Conservation (phyloP, 2,888 invertebrate genomes). For the Noctua pronuba region DNA sequence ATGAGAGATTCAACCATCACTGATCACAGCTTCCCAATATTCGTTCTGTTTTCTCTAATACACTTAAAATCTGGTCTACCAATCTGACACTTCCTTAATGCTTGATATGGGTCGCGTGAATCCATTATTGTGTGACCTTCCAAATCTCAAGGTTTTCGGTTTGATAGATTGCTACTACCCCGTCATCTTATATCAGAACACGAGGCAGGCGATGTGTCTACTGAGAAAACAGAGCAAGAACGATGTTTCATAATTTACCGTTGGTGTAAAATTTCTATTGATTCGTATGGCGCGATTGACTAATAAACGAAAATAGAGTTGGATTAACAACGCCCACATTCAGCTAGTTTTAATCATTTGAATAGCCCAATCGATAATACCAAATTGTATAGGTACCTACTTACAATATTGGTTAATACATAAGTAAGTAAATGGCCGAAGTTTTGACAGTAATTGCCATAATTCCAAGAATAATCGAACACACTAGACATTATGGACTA, state of each 20-base stretch:
- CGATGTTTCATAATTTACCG: conserved; percentile 23
- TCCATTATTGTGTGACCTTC: conserved; percentile 52
- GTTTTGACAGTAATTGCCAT: conserved; percentile 77
- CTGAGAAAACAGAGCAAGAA: conserved; percentile 20
- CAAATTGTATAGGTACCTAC: conserved; percentile 60
- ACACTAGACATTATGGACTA: conserved; percentile 48
- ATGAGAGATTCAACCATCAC: conserved; percentile 1
- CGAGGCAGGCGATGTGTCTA: conserved; percentile 27
- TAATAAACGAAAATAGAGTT: conserved; percentile 22
- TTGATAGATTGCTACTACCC: conserved; percentile 44
- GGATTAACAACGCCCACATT: conserved; percentile 39
- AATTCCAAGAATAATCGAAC: conserved; percentile 65
- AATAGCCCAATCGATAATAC: conserved; percentile 69
- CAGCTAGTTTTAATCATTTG: conserved; percentile 66
- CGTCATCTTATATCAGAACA: conserved; percentile 36
- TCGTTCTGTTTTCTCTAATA: conserved; percentile 26
- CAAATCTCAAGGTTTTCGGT: conserved; percentile 26
- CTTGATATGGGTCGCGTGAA: conserved; percentile 53
- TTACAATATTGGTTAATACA: conserved; percentile 68
- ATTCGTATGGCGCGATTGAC: conserved; percentile 12
- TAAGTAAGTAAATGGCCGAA: conserved; percentile 73
- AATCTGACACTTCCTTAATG: conserved; percentile 44
- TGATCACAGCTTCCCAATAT: conserved; percentile 2
- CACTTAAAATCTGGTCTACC: conserved; percentile 36
- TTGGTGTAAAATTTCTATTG: conserved; percentile 42